These are phyloP conservation scores for Syritta pipiens DNA, from an alignment of 2,888 invertebrate species.

Conservation along the genomic window DNA sequence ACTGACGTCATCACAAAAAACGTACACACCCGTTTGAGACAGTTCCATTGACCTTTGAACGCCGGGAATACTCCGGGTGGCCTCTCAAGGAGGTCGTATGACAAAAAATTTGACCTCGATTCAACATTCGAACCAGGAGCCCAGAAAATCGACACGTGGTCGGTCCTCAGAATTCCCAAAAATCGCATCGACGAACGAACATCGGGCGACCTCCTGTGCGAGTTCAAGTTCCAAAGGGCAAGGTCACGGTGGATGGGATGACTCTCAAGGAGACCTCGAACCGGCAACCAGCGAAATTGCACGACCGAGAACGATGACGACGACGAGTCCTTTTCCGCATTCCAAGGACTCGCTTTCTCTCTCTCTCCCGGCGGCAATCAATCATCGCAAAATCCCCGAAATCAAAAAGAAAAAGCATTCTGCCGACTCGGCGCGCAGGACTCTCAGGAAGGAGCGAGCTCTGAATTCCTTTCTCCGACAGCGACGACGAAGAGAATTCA, in stretches of 20 bases:
- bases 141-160: conserved; percentile 19
- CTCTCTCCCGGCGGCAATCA: conserved; percentile 27
- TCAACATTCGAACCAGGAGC: conserved; percentile 51
- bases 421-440: conserved; percentile 39
- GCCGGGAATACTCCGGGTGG: background rate
- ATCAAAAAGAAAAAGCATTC: conserved; percentile 66
- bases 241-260: conserved; percentile 32
- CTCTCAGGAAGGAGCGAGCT: background rate
- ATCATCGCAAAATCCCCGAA: conserved; percentile 42
- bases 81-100: conserved; percentile 23
- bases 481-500: no score
- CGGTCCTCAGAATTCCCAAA: background rate
- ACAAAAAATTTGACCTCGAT: conserved; percentile 67
- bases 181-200: background rate
- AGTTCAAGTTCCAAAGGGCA: conserved; percentile 46
- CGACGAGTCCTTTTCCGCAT: background rate
- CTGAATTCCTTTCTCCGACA: conserved; percentile 6
- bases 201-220: background rate
- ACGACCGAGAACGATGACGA: background rate
- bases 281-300: background rate
- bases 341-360: no score
- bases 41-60: background rate
- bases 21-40: no score
- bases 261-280: conserved; percentile 24
- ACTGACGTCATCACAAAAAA: no score